Evolutionary conservation across 2,888 invertebrate species (phyloP), one percentile per base, ranked within the genome.

Genomic region (Sycophila texana): DNA sequence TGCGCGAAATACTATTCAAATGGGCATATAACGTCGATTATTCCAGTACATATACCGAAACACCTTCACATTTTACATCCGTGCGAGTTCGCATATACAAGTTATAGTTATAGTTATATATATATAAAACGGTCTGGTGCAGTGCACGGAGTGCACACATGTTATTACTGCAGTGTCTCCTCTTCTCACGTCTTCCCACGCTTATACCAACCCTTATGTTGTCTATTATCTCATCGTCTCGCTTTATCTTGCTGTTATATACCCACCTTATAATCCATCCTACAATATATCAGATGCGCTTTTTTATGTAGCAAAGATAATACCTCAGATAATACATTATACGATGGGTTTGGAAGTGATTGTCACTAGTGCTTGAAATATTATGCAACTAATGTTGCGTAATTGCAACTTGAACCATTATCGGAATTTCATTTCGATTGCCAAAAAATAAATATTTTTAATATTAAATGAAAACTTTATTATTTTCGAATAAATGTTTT

Each of bases 181-280:
- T 66, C 57, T 20, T 58, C 63, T 73, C 22, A 12, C 51, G 53
- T 39, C 70, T 63, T 61, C 70, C 75, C 70, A 76, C 70, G 70
- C 47, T 65, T 53, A n/a, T n/a, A 70, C 26, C 55, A 58, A 67
- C 74, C 67, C 74, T 30, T 26, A 13, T 68, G 58, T 67, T 30
- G 57, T 66, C 51, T 20, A 61, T 75, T 66, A 67, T 68, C 67
- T 53, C 3, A 26, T 66, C 53, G 58, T 57, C 67, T 67, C 49
- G 61, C 57, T 74, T 58, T 66, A 47, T 67, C 57, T 39, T 20
- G 47, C 20, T 14, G 53, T 53, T 63, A 26, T 10, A 18, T 4
- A 30, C 30, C 4, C 30, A 7, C 4, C 7, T n/a, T n/a, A n/a
- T n/a, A n/a, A 30, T 10, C 7, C 39, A 39, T 39, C 39, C 39